A percentile compares a stretch with the other conserved stretches of the same genome.
phyloP scores from a whole-genome alignment of 2,888 invertebrate species.

The Megalurothrips usitatus region DNA sequence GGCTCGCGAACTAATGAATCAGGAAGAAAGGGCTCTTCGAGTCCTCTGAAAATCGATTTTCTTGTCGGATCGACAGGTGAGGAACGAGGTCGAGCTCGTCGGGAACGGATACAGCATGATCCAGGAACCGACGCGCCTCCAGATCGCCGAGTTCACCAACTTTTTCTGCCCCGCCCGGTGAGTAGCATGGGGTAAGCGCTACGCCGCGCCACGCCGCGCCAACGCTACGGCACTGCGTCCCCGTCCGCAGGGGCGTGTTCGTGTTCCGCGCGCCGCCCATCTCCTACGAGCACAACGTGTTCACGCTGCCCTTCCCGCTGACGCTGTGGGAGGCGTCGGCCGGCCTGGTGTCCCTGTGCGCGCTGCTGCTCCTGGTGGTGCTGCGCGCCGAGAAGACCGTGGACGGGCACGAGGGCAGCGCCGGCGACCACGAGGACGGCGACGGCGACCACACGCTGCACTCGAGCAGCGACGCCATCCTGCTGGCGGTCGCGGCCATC shows the following conservation, averaged over 20 bases:
- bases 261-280: conserved; percentile 28
- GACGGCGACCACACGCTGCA: not conserved
- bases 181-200: not conserved
- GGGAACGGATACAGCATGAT: not conserved
- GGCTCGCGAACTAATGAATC: too few species aligned
- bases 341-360: not conserved
- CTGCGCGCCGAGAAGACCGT: not conserved
- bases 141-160: not conserved
- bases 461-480: conserved; percentile 27
- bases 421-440: not conserved
- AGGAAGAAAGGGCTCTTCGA: too few species aligned
- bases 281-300: conserved; percentile 30
- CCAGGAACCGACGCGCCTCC: not conserved
- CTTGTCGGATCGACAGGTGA: not conserved
- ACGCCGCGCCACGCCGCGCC: too few species aligned
- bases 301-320: conserved; percentile 29
- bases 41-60: not conserved
- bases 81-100: not conserved
- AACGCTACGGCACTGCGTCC: too few species aligned
- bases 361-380: not conserved
- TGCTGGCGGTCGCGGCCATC: conserved; percentile 19
- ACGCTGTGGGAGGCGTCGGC: conserved; percentile 27
- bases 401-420: not conserved
- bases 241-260: conserved; percentile 22
- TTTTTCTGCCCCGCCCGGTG: not conserved